These are phyloP conservation scores for Elephantulus edwardii DNA, from an alignment of 2,113 vertebrate genomes.

Conservation along the genomic window DNA sequence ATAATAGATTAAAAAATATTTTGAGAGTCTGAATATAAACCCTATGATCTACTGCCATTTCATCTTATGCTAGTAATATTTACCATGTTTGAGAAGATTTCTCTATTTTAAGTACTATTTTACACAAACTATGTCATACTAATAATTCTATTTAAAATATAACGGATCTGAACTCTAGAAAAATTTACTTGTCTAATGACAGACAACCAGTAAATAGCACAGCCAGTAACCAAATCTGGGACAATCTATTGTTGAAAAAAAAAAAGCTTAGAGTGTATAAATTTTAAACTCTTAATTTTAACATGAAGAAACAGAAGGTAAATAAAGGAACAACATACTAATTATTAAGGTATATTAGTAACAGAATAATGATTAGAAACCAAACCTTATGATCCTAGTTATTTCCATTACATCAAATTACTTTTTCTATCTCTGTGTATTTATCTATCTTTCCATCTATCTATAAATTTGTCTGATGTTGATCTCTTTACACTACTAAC, in stretches of 20 bases:
- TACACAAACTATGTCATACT: not conserved
- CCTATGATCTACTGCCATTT: not conserved
- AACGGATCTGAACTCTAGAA: not conserved
- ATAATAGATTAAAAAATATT: conserved; percentile 32
- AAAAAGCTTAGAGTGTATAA: not conserved
- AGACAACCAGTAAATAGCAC: not conserved
- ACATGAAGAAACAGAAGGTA: not conserved
- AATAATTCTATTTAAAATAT: not conserved
- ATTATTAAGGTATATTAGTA: not conserved
- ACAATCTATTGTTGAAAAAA: not conserved
- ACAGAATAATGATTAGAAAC: not conserved
- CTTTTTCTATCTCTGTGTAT: not conserved
- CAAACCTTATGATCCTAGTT: not conserved
- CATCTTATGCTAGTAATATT: not conserved
- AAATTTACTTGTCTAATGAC: not conserved
- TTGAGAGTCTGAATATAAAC: not conserved
- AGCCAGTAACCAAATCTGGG: not conserved
- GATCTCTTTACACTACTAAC: not conserved
- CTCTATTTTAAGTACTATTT: not conserved
- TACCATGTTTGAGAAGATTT: not conserved
- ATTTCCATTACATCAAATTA: not conserved
- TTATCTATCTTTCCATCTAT: not conserved
- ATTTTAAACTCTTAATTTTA: not conserved
- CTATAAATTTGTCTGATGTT: not conserved
- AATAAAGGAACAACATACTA: not conserved